These are phyloP conservation scores for Suncus etruscus DNA, from an alignment of 2,113 vertebrate genomes.

Conservation along the genomic window DNA sequence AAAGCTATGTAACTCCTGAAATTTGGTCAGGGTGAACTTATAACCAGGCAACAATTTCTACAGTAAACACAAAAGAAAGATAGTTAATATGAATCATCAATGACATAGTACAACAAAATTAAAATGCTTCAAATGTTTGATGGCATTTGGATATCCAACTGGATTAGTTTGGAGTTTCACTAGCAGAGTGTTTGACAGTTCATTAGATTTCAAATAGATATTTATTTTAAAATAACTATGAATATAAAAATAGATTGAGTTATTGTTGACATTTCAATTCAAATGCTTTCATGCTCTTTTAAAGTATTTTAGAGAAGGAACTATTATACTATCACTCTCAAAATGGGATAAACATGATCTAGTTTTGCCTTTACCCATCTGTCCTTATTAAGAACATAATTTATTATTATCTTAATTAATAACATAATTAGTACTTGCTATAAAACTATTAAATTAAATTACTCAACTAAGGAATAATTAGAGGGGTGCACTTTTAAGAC, in stretches of 20 bases:
- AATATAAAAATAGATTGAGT: slow-evolving; percentile 33
- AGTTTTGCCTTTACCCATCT: neutral
- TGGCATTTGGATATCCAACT: neutral
- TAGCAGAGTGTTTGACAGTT: slow-evolving; percentile 7
- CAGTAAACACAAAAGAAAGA: neutral
- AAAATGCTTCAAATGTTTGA: neutral
- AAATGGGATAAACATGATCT: neutral
- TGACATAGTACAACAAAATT: slow-evolving; percentile 36
- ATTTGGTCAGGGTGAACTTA: neutral
- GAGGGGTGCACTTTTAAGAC: neutral
- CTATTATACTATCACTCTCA: neutral
- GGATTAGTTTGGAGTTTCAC: slow-evolving; percentile 27
- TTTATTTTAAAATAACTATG: slow-evolving; percentile 26
- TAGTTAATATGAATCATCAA: neutral
- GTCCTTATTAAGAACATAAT: neutral
- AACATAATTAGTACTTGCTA: neutral
- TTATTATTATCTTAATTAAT: neutral
- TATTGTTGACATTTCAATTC: slow-evolving; percentile 26
- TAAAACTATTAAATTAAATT: neutral
- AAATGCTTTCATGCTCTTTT: neutral
- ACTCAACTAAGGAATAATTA: slow-evolving; percentile 1
- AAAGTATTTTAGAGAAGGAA: neutral
- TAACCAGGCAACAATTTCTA: neutral
- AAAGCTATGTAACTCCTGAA: neutral
- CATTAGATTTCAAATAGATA: slow-evolving; percentile 49